phyloP scores from a whole-genome alignment of 1,140 invertebrate genomes.

The Aphaenogaster ashmeadi region DNA sequence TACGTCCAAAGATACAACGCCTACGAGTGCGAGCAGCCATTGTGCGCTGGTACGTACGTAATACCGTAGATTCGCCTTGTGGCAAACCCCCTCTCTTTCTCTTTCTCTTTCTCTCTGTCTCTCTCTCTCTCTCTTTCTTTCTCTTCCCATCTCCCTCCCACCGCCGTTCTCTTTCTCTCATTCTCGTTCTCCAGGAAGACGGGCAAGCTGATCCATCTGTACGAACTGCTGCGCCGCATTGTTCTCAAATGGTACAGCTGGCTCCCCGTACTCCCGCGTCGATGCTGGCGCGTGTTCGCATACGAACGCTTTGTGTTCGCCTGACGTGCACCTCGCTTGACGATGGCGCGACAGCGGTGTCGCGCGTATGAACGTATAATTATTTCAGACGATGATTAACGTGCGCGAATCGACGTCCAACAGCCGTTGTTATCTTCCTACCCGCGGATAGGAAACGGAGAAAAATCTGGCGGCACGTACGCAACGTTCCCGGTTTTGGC shows the following conservation, averaged over 20 bases:
- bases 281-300: constrained; percentile 62
- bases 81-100: constrained; percentile 3
- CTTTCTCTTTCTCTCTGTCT: not conserved
- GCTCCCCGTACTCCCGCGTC: constrained; percentile 65
- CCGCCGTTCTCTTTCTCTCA: constrained; percentile 24
- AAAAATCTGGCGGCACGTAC: not conserved
- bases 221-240: constrained; percentile 72
- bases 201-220: constrained; percentile 68
- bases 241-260: constrained; percentile 73
- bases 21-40: constrained; percentile 54
- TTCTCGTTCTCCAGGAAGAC: constrained; percentile 60
- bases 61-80: constrained; percentile 60
- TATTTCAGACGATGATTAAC: constrained; percentile 33
- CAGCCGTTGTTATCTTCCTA: not conserved
- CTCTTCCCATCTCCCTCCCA: not conserved
- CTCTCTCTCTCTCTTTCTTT: not conserved
- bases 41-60: constrained; percentile 50
- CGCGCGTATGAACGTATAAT: constrained; percentile 20
- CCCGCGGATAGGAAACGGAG: not conserved
- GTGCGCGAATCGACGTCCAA: not conserved
- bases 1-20: constrained; percentile 61
- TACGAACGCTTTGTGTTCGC: constrained; percentile 62
- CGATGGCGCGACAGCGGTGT: constrained; percentile 52
- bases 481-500: not conserved
- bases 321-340: constrained; percentile 27